phyloP scores from a whole-genome alignment of 2,888 invertebrate species.

The Cantharis rustica region DNA sequence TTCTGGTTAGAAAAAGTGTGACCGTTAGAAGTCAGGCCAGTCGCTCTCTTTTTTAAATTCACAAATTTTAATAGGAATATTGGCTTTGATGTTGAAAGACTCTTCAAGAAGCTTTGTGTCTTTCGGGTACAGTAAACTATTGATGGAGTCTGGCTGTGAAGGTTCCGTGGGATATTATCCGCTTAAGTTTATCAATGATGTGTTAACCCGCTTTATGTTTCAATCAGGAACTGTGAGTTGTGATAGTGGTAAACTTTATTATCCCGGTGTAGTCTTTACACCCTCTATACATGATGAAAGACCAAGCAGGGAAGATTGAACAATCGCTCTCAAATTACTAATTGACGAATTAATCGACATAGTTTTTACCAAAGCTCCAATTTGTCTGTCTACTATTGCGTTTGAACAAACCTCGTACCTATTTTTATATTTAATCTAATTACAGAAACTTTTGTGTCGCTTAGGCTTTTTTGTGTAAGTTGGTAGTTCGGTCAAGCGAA shows the following conservation, averaged over 20 bases:
- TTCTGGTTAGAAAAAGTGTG: no score
- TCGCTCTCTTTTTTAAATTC: no score
- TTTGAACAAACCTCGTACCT: background rate
- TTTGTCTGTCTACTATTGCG: no score
- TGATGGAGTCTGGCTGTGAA: background rate
- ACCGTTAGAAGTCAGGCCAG: no score
- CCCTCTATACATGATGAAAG: background rate
- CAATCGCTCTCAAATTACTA: background rate
- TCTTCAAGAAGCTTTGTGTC: background rate
- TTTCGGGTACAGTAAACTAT: background rate
- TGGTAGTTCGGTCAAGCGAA: background rate
- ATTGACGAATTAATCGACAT: background rate
- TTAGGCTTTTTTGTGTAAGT: background rate
- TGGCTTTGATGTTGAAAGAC: background rate
- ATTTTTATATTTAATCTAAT: background rate
- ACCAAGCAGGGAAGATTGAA: background rate
- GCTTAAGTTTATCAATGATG: background rate
- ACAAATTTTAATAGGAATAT: no score
- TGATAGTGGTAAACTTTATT: background rate
- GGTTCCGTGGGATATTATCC: background rate
- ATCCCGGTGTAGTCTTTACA: background rate
- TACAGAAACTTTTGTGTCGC: background rate
- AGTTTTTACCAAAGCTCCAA: background rate
- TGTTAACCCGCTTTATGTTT: background rate
- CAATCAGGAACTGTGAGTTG: background rate